A percentile compares a stretch with the other conserved stretches of the same genome.
Evolutionary conservation across 2,797 vertebrate genomes (phyloP).

Genomic region (Aplochiton taeniatus): DNA sequence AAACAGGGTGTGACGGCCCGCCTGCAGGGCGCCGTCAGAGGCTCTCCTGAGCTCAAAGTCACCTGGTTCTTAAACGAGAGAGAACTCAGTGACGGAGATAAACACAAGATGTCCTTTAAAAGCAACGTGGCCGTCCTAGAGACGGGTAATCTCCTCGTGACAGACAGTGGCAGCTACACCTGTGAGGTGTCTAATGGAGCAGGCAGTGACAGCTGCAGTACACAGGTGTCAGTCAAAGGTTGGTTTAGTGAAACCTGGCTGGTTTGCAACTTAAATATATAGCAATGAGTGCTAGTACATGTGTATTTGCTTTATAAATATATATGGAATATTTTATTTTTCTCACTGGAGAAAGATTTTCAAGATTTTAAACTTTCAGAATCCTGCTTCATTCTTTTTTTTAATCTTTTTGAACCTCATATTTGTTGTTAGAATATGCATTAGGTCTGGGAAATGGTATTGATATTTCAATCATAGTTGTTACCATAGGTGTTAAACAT

Average conservation of each 20-base stretch:
- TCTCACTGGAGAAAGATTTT: no score
- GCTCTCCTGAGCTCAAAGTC: conserved; percentile 90
- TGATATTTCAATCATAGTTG: no score
- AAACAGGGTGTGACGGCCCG: conserved; percentile 89
- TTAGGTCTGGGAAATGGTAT: no score
- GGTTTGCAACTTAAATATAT: no score
- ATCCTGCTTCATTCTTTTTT: no score
- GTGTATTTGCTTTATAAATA: no score
- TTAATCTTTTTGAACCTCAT: not conserved
- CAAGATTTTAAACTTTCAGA: no score
- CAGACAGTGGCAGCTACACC: conserved; percentile 91
- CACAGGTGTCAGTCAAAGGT: conserved; percentile 93
- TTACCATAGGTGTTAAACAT: not conserved
- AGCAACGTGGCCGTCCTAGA: conserved; percentile 85
- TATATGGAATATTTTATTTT: no score
- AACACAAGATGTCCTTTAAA: conserved; percentile 84
- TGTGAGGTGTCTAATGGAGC: conserved; percentile 93
- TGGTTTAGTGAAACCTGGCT: conserved; percentile 59
- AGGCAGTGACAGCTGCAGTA: conserved; percentile 90
- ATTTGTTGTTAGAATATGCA: not conserved
- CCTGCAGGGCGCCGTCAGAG: conserved; percentile 90
- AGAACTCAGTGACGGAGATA: conserved; percentile 86
- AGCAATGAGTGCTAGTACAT: no score
- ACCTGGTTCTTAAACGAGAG: conserved; percentile 97
- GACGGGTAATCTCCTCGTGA: conserved; percentile 81